Evolutionary conservation across 2,113 vertebrate genomes (phyloP).

Genomic region (Triplophysa tibetana): DNA sequence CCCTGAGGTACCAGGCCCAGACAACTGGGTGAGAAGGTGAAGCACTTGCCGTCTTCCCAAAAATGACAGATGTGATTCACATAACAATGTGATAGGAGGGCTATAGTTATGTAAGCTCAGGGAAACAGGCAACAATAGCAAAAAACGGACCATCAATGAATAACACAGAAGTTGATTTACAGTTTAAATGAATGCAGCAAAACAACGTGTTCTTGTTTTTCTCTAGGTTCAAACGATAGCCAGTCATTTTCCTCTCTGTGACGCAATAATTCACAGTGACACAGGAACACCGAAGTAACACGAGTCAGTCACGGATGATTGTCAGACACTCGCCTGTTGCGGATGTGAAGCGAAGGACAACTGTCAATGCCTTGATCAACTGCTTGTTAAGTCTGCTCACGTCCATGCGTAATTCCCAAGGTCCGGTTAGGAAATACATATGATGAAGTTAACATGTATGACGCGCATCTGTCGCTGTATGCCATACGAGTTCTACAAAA

Average conservation of each 20-base stretch:
- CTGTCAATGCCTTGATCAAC: background rate
- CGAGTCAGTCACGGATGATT: conserved; percentile 53
- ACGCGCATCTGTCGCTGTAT: background rate
- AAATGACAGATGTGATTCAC: conserved; percentile 9
- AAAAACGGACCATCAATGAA: background rate
- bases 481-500: background rate
- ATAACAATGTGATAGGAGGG: background rate
- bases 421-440: background rate
- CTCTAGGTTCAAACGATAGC: background rate
- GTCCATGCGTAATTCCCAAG: background rate
- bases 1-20: conserved; percentile 19
- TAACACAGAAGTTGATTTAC: background rate
- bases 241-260: background rate
- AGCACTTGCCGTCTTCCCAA: background rate
- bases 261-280: conserved; percentile 46
- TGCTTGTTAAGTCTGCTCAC: background rate
- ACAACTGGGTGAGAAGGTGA: conserved; percentile 9
- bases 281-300: conserved; percentile 51
- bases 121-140: background rate
- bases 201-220: background rate
- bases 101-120: background rate
- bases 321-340: conserved; percentile 42
- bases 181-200: background rate
- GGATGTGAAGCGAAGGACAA: background rate
- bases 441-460: background rate